These are phyloP conservation scores for Glaucidium brasilianum DNA, from an alignment of 2,113 vertebrate genomes.

Conservation along the genomic window DNA sequence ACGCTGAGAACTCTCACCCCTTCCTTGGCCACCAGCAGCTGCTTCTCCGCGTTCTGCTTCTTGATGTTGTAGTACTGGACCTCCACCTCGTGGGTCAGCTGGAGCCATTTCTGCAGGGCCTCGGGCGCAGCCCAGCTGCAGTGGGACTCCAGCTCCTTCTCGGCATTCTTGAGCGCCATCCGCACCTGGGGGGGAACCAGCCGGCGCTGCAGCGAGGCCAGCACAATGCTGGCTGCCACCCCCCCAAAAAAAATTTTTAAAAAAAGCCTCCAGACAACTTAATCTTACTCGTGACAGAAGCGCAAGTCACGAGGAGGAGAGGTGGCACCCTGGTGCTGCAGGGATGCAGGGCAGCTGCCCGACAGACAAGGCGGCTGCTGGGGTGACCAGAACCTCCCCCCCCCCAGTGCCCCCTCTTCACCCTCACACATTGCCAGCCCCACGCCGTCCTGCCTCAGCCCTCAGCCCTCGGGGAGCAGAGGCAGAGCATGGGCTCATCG, in stretches of 20 bases:
- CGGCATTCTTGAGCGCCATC: slow-evolving; percentile 92
- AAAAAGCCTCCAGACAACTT: neutral
- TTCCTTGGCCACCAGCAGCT: slow-evolving; percentile 94
- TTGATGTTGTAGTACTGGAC: slow-evolving; percentile 98
- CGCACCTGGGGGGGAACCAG: slow-evolving; percentile 79
- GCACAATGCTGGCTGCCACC: neutral
- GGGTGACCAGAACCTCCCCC: neutral
- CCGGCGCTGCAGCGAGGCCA: neutral
- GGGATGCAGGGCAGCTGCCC: neutral
- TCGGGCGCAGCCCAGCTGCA: slow-evolving; percentile 90
- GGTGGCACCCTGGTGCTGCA: neutral
- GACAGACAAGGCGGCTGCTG: neutral
- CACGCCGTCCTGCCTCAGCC: neutral
- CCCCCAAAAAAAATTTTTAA: neutral
- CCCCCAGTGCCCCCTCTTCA: neutral
- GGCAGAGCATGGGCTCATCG: neutral
- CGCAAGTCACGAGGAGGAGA: neutral
- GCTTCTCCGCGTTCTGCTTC: slow-evolving; percentile 93
- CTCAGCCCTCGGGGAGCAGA: neutral
- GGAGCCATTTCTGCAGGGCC: slow-evolving; percentile 95
- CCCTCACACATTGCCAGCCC: neutral
- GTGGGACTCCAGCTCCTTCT: slow-evolving; percentile 95
- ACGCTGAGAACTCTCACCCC: slow-evolving; percentile 76
- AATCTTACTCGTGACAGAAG: neutral
- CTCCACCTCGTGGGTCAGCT: slow-evolving; percentile 97